Evolutionary conservation across 2,888 invertebrate genomes (phyloP).

Genomic region (Chrysolina americana): DNA sequence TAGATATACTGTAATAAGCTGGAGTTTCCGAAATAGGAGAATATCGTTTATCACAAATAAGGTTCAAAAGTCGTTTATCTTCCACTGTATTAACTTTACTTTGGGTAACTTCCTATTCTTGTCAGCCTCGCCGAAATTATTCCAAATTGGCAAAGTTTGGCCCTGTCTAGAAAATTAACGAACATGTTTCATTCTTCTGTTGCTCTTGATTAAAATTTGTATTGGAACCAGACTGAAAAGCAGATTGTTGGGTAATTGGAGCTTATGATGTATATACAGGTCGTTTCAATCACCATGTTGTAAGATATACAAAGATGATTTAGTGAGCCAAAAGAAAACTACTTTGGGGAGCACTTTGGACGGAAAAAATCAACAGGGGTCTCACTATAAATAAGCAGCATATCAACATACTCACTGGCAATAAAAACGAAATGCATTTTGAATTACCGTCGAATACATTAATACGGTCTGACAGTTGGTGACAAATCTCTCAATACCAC

Average conservation of each 20-base stretch:
- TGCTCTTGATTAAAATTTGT: slow-evolving; percentile 21
- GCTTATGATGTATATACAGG: background rate
- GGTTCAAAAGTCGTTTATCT: slow-evolving; percentile 7
- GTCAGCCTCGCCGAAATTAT: slow-evolving; percentile 12
- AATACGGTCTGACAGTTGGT: too few species aligned
- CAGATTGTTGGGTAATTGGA: background rate
- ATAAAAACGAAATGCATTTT: too few species aligned
- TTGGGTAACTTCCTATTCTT: slow-evolving; percentile 22
- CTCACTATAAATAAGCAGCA: too few species aligned
- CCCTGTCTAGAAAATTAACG: slow-evolving; percentile 1
- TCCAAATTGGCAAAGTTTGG: slow-evolving; percentile 28
- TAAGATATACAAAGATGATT: too few species aligned
- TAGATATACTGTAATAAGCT: background rate
- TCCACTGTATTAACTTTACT: slow-evolving; percentile 13
- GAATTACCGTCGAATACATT: too few species aligned
- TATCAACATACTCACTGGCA: too few species aligned
- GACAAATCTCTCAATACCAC: too few species aligned
- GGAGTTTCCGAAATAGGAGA: background rate
- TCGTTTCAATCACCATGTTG: too few species aligned
- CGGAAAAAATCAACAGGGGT: too few species aligned
- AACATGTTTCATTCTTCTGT: slow-evolving; percentile 16
- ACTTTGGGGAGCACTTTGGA: too few species aligned
- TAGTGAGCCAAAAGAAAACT: too few species aligned
- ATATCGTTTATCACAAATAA: background rate
- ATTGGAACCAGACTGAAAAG: background rate